These are phyloP conservation scores for Bombus sylvicola DNA, from an alignment of 1,140 invertebrate species.

Conservation along the genomic window DNA sequence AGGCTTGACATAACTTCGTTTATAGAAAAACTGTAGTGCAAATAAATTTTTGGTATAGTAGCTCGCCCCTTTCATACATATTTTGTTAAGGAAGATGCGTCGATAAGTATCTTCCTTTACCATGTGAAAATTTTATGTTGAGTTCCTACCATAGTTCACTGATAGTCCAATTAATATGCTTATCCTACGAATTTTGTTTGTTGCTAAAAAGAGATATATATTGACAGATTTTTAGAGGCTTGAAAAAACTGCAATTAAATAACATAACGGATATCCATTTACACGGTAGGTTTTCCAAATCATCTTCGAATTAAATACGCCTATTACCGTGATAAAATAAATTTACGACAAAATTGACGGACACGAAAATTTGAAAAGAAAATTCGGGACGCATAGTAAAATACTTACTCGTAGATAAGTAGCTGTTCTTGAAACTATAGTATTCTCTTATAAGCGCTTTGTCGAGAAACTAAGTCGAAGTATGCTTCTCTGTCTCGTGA, in stretches of 20 bases:
- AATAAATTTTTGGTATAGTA: background rate
- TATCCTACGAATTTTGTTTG: background rate
- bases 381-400: background rate
- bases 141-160: background rate
- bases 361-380: background rate
- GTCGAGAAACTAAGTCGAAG: background rate
- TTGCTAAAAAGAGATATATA: background rate
- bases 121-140: background rate
- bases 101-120: background rate
- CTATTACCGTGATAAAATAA: background rate
- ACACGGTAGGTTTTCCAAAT: background rate
- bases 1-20: too few relatives aligned
- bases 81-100: background rate
- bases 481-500: background rate
- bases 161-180: background rate
- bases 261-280: background rate
- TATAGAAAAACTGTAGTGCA: too few relatives aligned
- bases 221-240: background rate
- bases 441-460: background rate
- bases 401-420: background rate
- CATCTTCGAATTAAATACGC: background rate
- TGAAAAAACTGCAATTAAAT: background rate
- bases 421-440: background rate
- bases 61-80: background rate
- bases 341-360: background rate